Percentiles rank a stretch among this genome's conserved stretches.
These are phyloP conservation scores for Xylocampa areola DNA, from an alignment of 2,888 invertebrate species.

Conservation along the genomic window DNA sequence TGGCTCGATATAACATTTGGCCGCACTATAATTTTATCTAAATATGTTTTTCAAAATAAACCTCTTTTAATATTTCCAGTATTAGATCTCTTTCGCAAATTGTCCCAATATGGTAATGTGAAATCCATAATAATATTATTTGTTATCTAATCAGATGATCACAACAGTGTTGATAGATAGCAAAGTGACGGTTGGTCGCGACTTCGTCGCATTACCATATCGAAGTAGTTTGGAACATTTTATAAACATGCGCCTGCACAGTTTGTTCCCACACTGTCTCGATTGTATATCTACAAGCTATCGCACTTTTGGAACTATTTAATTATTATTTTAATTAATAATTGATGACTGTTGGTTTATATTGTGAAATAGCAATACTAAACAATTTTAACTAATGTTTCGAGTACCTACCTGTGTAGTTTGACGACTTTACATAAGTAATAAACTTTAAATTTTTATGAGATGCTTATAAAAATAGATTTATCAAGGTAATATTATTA, in stretches of 20 bases:
- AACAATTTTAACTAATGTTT: no score
- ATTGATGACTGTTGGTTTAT: not conserved
- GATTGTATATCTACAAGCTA: not conserved
- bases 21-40: no score
- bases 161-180: conserved; percentile 5
- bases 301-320: not conserved
- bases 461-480: no score
- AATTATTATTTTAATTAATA: conserved; percentile 1
- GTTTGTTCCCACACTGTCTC: conserved; percentile 20
- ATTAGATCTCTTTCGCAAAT: conserved; percentile 14
- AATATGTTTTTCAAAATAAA: not conserved
- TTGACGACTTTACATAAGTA: no score
- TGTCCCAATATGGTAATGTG: not conserved
- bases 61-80: conserved; percentile 3
- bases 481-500: no score
- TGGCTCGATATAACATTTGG: no score
- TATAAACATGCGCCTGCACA: not conserved
- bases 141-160: conserved; percentile 31
- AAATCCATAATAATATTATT: conserved; percentile 2
- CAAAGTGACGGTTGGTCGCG: conserved; percentile 4
- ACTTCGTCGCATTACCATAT: conserved; percentile 18
- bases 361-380: not conserved
- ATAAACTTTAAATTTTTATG: no score
- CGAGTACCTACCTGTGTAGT: no score
- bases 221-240: conserved; percentile 14